Evolutionary conservation across 2,888 invertebrate genomes (phyloP), one percentile per base, ranked within the genome.

Genomic region (Gortyna flavago): DNA sequence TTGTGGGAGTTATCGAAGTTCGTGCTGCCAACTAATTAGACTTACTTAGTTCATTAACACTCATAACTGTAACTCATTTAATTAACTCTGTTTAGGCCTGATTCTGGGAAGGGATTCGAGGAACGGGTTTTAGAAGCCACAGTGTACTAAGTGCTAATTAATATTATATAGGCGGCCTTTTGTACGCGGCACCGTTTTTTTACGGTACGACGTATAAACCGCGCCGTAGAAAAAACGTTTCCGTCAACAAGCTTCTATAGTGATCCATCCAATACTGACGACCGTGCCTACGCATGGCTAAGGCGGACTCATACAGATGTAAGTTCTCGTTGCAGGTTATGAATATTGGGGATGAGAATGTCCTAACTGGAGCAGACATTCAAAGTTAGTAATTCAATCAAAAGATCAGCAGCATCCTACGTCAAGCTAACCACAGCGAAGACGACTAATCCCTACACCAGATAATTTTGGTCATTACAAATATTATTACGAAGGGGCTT

Each of bases 1-100:
- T 83, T 68, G 83, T 59, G 44, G 18, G 57, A 83, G 72, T 83
- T 84, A 79, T 79, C 67, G 51, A 86, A 86, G 62, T 86, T 76
- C 2, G 61, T 64, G 70, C 64, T 57, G n/a, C 51, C 62, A 68
- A 57, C 62, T 85, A 74, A 84, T 83, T 83, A 76, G 62, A 67
- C 66, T 73, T 72, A 86, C 76, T 86, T 48, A 69, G 68, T 74
- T 79, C 48, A 83, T 79, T 72, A 86, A 69, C 79, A 86, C 72
- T 83, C 79, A 83, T 75, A 75, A 81, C 70, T 2, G 61, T 72
- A 64, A 68, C 29, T 84, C 74, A 65, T 69, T 68, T 59, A 62
- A 82, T 69, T 1, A 73, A 73, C 21, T 72, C 21, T 72, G 29
- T 51, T 64, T 44, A 25, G 21, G 29, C 3, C 4, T 67, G 25